Conservation (phyloP, 2,888 invertebrate species). For the Sthenelais limicola region DNA sequence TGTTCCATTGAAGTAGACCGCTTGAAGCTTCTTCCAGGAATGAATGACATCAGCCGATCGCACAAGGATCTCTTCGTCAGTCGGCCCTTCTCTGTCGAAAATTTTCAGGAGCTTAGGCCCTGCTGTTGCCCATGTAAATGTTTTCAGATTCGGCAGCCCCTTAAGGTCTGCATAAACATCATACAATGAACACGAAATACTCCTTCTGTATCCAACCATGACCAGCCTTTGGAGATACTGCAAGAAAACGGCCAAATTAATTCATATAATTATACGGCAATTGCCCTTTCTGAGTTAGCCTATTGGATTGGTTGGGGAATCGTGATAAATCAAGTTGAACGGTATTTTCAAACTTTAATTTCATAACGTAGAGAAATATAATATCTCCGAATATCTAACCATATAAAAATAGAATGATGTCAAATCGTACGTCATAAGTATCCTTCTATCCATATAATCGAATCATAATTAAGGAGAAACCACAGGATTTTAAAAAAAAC, state of each 20-base stretch:
- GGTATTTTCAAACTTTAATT: no score
- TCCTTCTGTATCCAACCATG: conserved; percentile 44
- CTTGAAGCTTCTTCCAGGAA: conserved; percentile 41
- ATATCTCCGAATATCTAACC: no score
- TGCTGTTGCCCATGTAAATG: conserved; percentile 42
- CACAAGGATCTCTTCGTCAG: conserved; percentile 26
- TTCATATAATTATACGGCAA: background rate
- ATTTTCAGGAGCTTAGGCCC: conserved; percentile 36
- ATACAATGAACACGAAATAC: conserved; percentile 41
- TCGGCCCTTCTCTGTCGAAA: conserved; percentile 17
- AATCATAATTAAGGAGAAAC: no score
- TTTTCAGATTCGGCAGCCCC: conserved; percentile 32
- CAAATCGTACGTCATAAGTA: no score
- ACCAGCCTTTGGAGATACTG: conserved; percentile 42
- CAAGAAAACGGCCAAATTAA: no score
- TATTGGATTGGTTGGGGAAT: background rate
- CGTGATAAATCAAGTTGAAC: background rate
- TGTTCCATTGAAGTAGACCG: conserved; percentile 36
- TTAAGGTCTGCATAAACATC: conserved; percentile 39
- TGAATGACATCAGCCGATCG: conserved; percentile 29
- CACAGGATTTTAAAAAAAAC: no score
- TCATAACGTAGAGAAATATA: no score
- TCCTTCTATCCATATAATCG: no score
- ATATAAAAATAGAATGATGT: no score
- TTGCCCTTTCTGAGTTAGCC: background rate